Percentiles rank a stretch among this genome's conserved stretches.
Conservation (phyloP, 1,140 invertebrate genomes). For the Trichonephila inaurata region DNA sequence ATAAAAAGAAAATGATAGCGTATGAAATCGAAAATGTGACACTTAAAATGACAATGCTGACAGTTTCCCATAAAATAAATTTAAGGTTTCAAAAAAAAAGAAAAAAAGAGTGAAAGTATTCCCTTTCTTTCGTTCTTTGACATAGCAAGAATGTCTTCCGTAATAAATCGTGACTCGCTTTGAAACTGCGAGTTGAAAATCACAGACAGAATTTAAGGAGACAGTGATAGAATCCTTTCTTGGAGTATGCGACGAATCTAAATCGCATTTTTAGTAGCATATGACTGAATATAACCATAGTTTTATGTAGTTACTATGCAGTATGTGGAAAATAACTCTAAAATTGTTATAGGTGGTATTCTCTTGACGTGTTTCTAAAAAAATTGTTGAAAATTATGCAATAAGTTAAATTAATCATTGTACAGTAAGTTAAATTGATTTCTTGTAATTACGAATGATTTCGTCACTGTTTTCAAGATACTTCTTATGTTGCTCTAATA, state of each 20-base stretch:
- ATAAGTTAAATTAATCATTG: too few relatives aligned
- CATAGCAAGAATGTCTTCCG: constrained; percentile 55
- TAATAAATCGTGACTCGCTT: constrained; percentile 61
- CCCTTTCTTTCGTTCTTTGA: constrained; percentile 50
- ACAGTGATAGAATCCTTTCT: constrained; percentile 51
- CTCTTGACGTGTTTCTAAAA: too few relatives aligned
- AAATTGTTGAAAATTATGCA: too few relatives aligned
- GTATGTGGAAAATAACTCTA: too few relatives aligned
- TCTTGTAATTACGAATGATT: too few relatives aligned
- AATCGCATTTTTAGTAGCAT: background rate
- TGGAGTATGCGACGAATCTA: background rate
- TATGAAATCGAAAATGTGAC: constrained; percentile 70
- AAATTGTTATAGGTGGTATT: too few relatives aligned
- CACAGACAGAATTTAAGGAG: constrained; percentile 38
- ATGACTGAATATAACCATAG: background rate
- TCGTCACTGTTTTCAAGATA: too few relatives aligned
- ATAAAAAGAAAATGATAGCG: constrained; percentile 52
- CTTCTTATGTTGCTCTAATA: too few relatives aligned
- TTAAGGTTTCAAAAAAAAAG: constrained; percentile 46
- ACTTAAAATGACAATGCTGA: constrained; percentile 71
- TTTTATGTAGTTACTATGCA: too few relatives aligned
- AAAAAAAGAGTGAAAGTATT: background rate
- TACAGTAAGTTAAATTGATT: too few relatives aligned
- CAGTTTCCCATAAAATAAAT: constrained; percentile 72
- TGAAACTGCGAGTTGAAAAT: constrained; percentile 59